Evolutionary conservation across 53 echinoderm and acorn worm genomes (phyloP), one percentile per base, ranked within the genome.

Genomic region (Henricia sp.): DNA sequence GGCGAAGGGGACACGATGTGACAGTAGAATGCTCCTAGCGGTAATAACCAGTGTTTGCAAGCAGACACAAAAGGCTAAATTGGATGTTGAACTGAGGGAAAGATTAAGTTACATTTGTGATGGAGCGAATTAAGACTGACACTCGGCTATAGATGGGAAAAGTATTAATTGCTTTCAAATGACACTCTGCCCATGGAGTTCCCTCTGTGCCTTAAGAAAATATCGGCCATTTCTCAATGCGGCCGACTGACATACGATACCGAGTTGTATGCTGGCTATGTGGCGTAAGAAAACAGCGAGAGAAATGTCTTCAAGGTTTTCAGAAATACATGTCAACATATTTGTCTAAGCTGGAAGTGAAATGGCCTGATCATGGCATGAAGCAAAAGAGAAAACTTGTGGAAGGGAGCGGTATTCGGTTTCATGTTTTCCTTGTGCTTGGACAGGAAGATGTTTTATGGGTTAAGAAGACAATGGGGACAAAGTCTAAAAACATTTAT

Each of bases 131-230:
- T 76, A 76, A 76, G 76, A 76, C 56, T 76, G 76, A 76, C 76
- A 76, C 76, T 56, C 57, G 28, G 40, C 76, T 59, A 40, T 76
- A 40, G 76, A 76, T 56, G 76, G 76, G 76, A 56, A 76, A 76
- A 76, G 76, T 76, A 76, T 76, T 76, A 76, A 76, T 76, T 76
- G 76, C 76, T 76, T 76, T 76, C 56, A 76, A 76, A 76, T 76
- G 76, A 76, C 44, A 42, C 34, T 37, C 76, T 76, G 76, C 76
- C 76, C 42, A 76, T 76, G 59, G 76, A 57, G 56, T 28, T 21
- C 59, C 59, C 76, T 76, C 76, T 57, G 57, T n/a, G 59, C 57
- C 76, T 57, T 58, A 76, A 76, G 40, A 76, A 76, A 76, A 76
- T 76, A 76, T 76, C 58, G 44, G n/a, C 59, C 20, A 39, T 76